Percentiles rank a stretch among this genome's conserved stretches.
phyloP scores from a whole-genome alignment of 2,888 invertebrate species.

The Eilema griseolum region DNA sequence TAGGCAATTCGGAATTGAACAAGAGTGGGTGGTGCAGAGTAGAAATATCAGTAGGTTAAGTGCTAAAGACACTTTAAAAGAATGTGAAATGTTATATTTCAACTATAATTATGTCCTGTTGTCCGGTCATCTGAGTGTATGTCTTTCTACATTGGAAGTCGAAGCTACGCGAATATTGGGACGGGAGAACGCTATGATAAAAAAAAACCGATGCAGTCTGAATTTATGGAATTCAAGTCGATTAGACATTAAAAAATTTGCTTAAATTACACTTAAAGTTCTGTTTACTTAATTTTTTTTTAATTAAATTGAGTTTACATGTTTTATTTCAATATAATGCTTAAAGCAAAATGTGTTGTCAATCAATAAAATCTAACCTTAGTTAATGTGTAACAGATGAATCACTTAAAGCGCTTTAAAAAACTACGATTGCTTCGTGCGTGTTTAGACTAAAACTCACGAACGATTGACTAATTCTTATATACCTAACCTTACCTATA shows the following conservation, averaged over 20 bases:
- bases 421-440: background rate
- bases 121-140: background rate
- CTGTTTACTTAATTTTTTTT: too few relatives aligned
- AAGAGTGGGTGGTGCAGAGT: constrained; percentile 61
- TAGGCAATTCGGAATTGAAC: constrained; percentile 62
- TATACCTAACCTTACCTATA: background rate
- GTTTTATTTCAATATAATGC: too few relatives aligned
- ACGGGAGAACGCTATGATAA: too few relatives aligned
- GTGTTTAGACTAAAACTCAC: background rate
- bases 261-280: too few relatives aligned
- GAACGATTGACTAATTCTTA: background rate
- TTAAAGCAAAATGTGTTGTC: background rate
- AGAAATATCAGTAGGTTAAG: constrained; percentile 37
- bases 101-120: background rate
- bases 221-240: too few relatives aligned
- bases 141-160: too few relatives aligned
- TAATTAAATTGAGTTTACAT: too few relatives aligned
- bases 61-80: background rate
- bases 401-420: background rate
- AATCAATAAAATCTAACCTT: background rate
- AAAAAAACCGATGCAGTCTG: too few relatives aligned
- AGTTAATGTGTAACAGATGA: background rate
- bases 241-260: too few relatives aligned
- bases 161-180: too few relatives aligned
- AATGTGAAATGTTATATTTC: background rate